These are phyloP conservation scores for Artibeus jamaicensis DNA, from an alignment of 2,797 vertebrate genomes.

Conservation along the genomic window DNA sequence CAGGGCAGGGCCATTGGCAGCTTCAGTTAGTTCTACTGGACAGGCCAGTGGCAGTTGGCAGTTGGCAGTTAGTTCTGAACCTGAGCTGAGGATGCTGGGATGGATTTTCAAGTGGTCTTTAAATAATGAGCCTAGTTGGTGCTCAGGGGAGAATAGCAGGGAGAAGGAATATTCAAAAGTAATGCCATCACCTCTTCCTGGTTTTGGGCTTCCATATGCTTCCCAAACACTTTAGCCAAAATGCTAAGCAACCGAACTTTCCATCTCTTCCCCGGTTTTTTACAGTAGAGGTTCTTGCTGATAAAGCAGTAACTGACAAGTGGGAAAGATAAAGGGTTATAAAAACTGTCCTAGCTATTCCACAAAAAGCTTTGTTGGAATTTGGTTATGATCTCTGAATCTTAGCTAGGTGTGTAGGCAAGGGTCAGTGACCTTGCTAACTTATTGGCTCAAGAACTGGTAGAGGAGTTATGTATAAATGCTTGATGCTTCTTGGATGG, in stretches of 20 bases:
- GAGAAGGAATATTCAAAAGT: not conserved
- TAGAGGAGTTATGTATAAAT: not conserved
- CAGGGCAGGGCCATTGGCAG: not conserved
- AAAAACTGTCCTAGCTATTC: too few species aligned
- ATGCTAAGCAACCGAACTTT: not conserved
- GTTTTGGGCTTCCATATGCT: constrained; percentile 56
- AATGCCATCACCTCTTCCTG: constrained; percentile 43
- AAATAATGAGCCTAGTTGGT: not conserved
- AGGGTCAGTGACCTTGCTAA: too few species aligned
- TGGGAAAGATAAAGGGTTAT: too few species aligned
- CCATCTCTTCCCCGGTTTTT: not conserved
- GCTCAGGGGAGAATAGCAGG: not conserved
- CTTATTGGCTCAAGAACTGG: too few species aligned
- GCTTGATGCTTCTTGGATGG: not conserved
- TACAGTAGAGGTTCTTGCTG: too few species aligned
- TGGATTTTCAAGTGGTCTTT: not conserved
- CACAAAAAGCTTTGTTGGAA: too few species aligned
- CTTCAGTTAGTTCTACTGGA: constrained; percentile 69
- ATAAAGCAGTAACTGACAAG: too few species aligned
- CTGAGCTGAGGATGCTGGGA: constrained; percentile 48
- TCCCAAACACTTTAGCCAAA: not conserved
- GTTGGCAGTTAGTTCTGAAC: constrained; percentile 47
- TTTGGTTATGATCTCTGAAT: too few species aligned
- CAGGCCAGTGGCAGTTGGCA: not conserved
- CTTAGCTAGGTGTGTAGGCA: too few species aligned